Conservation (phyloP, 2,888 invertebrate species). For the Drosophila nigricruria region DNA sequence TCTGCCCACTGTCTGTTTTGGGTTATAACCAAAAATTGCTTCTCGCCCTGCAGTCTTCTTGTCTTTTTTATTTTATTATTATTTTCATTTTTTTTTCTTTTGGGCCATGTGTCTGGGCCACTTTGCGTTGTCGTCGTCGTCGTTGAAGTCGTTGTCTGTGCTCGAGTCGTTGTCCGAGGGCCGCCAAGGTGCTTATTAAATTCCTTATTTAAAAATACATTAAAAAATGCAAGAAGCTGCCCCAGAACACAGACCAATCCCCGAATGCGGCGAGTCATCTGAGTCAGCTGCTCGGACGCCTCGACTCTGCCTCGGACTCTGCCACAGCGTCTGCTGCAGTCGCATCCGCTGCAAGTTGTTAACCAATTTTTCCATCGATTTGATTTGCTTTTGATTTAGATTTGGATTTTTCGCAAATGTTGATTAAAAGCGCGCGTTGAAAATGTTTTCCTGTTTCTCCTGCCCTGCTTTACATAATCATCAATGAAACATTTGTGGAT, state of each 20-base stretch:
- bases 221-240: conserved; percentile 82
- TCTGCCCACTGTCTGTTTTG: conserved; percentile 55
- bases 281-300: conserved; percentile 39
- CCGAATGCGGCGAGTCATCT: conserved; percentile 45
- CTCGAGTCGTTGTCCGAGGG: conserved; percentile 69
- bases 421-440: conserved; percentile 78
- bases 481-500: conserved; percentile 16
- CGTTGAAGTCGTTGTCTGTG: conserved; percentile 33
- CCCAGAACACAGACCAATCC: conserved; percentile 56
- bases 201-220: conserved; percentile 82
- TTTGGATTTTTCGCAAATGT: conserved; percentile 57
- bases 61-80: conserved; percentile 14
- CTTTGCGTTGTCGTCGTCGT: conserved; percentile 74
- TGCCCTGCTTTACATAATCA: conserved; percentile 56
- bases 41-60: conserved; percentile 69
- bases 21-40: conserved; percentile 65
- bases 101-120: conserved; percentile 77
- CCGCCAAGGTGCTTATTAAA: conserved; percentile 81
- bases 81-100: conserved; percentile 29
- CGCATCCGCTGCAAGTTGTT: conserved; percentile 69
- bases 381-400: conserved; percentile 71
- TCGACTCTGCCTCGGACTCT: conserved; percentile 29
- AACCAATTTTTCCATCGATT: conserved; percentile 62
- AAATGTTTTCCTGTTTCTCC: conserved; percentile 68
- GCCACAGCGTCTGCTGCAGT: conserved; percentile 17